These are phyloP conservation scores for Paguma larvata DNA, from an alignment of 2,797 vertebrate genomes.

Conservation along the genomic window DNA sequence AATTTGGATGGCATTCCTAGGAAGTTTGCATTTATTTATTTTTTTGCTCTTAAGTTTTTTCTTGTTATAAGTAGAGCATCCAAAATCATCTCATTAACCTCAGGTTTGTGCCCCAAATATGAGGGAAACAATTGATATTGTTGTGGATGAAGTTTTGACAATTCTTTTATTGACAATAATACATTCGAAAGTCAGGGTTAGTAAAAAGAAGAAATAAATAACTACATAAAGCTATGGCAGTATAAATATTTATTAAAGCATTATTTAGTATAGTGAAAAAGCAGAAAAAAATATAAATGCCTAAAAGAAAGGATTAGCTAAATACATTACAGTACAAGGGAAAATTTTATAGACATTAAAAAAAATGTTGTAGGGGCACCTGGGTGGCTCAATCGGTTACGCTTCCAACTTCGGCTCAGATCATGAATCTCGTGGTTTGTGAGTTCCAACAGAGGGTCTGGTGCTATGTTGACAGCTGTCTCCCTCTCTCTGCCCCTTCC, in stretches of 20 bases:
- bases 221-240: neutral
- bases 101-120: neutral
- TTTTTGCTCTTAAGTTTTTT: neutral
- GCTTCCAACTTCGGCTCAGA: too few species aligned
- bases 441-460: too few species aligned
- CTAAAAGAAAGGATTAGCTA: slow-evolving; percentile 1
- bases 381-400: too few species aligned
- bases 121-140: neutral
- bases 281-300: neutral
- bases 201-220: neutral
- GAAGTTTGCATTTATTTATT: neutral
- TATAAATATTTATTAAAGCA: neutral
- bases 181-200: neutral
- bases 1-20: neutral
- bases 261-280: neutral
- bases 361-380: neutral
- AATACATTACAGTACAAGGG: neutral
- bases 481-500: too few species aligned
- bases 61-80: neutral
- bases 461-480: too few species aligned
- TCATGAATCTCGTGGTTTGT: too few species aligned
- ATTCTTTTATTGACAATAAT: neutral
- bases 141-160: neutral
- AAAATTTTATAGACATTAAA: neutral
- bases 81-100: neutral